These are phyloP conservation scores for Alectura lathami DNA, from an alignment of 2,113 vertebrate genomes.

Conservation along the genomic window DNA sequence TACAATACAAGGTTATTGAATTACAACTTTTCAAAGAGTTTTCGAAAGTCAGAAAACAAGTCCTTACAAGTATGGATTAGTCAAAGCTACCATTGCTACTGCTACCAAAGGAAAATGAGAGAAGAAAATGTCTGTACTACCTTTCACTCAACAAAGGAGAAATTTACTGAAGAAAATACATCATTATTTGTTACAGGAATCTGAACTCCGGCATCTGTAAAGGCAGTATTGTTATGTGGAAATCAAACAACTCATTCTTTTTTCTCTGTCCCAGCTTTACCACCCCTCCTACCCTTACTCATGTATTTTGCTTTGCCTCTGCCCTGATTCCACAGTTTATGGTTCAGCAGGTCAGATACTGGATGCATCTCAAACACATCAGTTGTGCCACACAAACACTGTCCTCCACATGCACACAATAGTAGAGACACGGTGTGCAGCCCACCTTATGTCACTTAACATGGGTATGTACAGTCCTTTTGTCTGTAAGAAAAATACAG, in stretches of 20 bases:
- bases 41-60: neutral
- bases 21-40: constrained; percentile 22
- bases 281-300: neutral
- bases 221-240: neutral
- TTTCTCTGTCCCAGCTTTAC: neutral
- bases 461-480: accelerated
- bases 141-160: constrained; percentile 1
- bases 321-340: neutral
- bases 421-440: too few species aligned
- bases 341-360: accelerated
- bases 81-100: neutral
- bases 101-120: neutral
- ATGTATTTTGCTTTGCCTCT: neutral
- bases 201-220: neutral
- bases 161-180: neutral
- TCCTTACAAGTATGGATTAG: neutral
- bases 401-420: neutral
- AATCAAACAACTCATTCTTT: neutral
- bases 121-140: neutral
- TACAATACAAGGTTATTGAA: neutral
- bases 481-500: neutral
- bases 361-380: accelerated
- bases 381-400: accelerated
- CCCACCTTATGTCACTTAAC: too few species aligned
- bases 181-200: neutral